Conservation (phyloP, 1,140 invertebrate genomes). For the Zelostemma sp. region DNA sequence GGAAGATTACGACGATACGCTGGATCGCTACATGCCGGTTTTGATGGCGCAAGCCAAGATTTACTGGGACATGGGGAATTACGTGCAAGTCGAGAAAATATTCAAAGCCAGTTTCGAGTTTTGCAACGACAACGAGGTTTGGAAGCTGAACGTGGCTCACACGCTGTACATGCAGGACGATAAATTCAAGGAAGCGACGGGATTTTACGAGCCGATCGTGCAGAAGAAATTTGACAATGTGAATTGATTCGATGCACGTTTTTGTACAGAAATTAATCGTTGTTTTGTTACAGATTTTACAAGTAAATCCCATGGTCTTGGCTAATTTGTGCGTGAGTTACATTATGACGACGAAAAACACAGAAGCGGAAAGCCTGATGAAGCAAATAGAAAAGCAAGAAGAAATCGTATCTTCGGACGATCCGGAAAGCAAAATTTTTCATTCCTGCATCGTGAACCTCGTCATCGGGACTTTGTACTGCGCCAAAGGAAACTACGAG, state of each 20-base stretch:
- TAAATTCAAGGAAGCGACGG: constrained; percentile 97
- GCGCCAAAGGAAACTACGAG: constrained; percentile 99
- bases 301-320: constrained; percentile 95
- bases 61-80: constrained; percentile 98
- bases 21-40: constrained; percentile 92
- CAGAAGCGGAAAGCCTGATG: constrained; percentile 99
- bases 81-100: constrained; percentile 93
- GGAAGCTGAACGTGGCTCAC: constrained; percentile 98
- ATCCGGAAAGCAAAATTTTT: constrained; percentile 95
- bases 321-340: constrained; percentile 99
- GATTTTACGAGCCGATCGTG: constrained; percentile 98
- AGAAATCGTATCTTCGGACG: constrained; percentile 91
- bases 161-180: constrained; percentile 99
- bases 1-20: constrained; percentile 92
- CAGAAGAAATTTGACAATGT: constrained; percentile 96
- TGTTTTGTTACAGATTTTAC: constrained; percentile 88
- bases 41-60: constrained; percentile 99
- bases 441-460: constrained; percentile 99
- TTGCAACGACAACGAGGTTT: constrained; percentile 96
- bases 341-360: constrained; percentile 99
- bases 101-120: constrained; percentile 98
- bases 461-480: constrained; percentile 94
- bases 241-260: constrained; percentile 26
- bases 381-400: constrained; percentile 99
- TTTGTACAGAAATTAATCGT: constrained; percentile 14